Percentiles rank a stretch among this genome's conserved stretches.
Evolutionary conservation across 1,140 invertebrate species (phyloP).

Genomic region (Drosophila insularis): DNA sequence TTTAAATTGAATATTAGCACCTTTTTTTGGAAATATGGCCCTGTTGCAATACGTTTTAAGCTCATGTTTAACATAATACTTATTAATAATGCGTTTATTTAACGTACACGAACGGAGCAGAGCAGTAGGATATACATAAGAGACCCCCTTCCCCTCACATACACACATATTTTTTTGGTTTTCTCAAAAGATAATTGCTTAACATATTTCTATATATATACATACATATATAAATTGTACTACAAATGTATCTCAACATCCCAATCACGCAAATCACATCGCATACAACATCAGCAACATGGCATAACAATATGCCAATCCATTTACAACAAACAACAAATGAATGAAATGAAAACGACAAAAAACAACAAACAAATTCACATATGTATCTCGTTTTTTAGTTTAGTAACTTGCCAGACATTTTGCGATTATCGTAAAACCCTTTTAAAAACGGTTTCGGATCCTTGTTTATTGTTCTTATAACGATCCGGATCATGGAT

Average conservation of each 20-base stretch:
- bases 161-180: constrained; percentile 25
- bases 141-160: neutral
- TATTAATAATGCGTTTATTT: constrained; percentile 47
- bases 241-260: constrained; percentile 70
- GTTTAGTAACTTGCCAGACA: constrained; percentile 65
- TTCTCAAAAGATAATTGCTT: constrained; percentile 18
- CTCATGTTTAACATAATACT: constrained; percentile 54
- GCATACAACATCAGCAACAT: constrained; percentile 18
- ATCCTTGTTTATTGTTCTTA: constrained; percentile 72
- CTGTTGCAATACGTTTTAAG: constrained; percentile 76
- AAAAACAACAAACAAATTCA: neutral
- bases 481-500: constrained; percentile 49
- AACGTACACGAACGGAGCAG: constrained; percentile 34
- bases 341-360: constrained; percentile 27
- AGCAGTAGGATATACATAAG: constrained; percentile 23
- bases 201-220: constrained; percentile 30
- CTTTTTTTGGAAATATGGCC: constrained; percentile 64
- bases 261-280: constrained; percentile 49
- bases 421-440: constrained; percentile 45
- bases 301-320: constrained; percentile 16
- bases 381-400: constrained; percentile 75
- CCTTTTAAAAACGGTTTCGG: constrained; percentile 53
- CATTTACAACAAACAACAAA: constrained; percentile 24
- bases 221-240: constrained; percentile 23
- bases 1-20: constrained; percentile 69